A percentile compares a stretch with the other conserved stretches of the same genome.
These are phyloP conservation scores for Protosalanx chinensis DNA, from an alignment of 2,797 vertebrate genomes.

Conservation along the genomic window DNA sequence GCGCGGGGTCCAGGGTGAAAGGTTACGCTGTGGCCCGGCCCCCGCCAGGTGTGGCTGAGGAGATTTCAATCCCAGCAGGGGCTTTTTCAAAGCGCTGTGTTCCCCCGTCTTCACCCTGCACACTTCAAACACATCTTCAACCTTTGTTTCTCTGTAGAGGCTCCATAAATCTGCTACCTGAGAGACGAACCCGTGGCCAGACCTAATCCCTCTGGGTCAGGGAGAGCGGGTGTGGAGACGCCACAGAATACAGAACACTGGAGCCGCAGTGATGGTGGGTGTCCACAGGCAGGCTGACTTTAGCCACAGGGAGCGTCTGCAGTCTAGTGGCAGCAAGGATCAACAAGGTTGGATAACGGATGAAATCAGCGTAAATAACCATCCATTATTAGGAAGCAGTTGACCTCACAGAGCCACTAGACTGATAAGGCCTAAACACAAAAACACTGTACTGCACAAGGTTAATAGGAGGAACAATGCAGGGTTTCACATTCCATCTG, in stretches of 20 bases:
- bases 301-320: conserved; percentile 38
- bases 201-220: conserved; percentile 58
- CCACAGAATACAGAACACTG: conserved; percentile 42
- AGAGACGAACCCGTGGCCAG: conserved; percentile 51
- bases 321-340: conserved; percentile 31
- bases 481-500: not conserved
- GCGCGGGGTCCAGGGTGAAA: conserved; percentile 32
- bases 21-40: conserved; percentile 42
- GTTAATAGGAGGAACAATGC: too few species aligned
- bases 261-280: conserved; percentile 34
- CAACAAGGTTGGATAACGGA: conserved; percentile 29
- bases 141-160: conserved; percentile 63
- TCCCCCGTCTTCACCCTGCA: conserved; percentile 57
- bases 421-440: not conserved
- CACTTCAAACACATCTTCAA: conserved; percentile 63
- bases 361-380: not conserved
- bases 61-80: conserved; percentile 56
- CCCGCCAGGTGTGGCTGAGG: conserved; percentile 56
- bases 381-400: not conserved
- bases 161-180: conserved; percentile 60
- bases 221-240: conserved; percentile 32
- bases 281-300: conserved; percentile 8
- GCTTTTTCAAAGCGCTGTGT: conserved; percentile 57
- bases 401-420: not conserved
- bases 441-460: too few species aligned